Evolutionary conservation across 2,113 vertebrate genomes (phyloP).

Genomic region (Irena cyanogastra): DNA sequence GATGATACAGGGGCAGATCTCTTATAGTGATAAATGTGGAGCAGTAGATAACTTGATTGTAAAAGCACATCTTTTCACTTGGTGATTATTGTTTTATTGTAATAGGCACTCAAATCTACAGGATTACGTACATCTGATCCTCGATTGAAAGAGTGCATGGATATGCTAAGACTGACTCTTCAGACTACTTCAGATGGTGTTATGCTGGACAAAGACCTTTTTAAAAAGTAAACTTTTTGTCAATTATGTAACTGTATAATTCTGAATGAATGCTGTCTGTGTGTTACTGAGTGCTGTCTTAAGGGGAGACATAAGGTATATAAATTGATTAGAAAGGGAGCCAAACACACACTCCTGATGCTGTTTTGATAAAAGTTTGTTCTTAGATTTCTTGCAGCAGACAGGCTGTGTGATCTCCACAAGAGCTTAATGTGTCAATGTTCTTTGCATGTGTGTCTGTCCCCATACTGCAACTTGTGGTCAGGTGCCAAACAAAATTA

Average conservation of each 20-base stretch:
- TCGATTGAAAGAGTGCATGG: conserved; percentile 97
- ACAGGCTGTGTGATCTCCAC: not conserved
- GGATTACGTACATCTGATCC: conserved; percentile 96
- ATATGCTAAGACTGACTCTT: conserved; percentile 93
- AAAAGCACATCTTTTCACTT: not conserved
- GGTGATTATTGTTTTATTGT: conserved; percentile 7
- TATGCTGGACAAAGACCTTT: conserved; percentile 94
- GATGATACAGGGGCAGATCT: not conserved
- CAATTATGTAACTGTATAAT: conserved; percentile 25
- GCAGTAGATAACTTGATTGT: not conserved
- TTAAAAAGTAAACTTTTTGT: conserved; percentile 89
- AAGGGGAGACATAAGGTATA: not conserved
- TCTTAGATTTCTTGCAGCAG: not conserved
- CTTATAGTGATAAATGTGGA: not conserved
- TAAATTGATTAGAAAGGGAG: not conserved
- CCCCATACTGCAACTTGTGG: not conserved
- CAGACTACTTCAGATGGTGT: conserved; percentile 94
- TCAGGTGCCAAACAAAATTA: not conserved
- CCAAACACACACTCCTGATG: not conserved
- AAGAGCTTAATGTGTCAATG: not conserved
- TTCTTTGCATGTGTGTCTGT: not conserved
- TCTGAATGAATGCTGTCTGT: not conserved
- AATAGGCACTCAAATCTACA: conserved; percentile 93
- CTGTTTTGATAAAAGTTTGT: not conserved
- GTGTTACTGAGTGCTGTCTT: not conserved